Base-by-base conservation (phyloP, 2,113 vertebrate genomes). In the Lates calcarifer region DNA sequence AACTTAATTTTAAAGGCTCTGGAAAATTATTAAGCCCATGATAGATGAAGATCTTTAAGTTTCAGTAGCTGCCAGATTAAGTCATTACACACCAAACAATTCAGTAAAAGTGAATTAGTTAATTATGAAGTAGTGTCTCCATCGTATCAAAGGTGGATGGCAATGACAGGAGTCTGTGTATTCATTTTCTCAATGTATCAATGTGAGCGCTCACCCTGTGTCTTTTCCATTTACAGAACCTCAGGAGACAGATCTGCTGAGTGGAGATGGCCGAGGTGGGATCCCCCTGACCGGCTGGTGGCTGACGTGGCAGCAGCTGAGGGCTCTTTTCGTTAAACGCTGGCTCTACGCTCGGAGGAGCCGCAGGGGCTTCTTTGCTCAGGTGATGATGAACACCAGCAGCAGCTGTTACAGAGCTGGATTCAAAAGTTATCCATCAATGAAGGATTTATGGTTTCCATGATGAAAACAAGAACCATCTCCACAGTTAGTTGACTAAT, bases 251-350 rank as follows among this genome's bases (percentile, higher is more conserved):
- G 96, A 96, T 39, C 92, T 90, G 17, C 92, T 96, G 66, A 93
- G 62, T 2, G 91, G 85, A 7, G 81, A 82, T 0, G 89, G 83
- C 0, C 66, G 62, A 5, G 28, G 87, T 4, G 87, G 90, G 0
- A 45, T 56, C 24, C 91, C 68, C 1, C 41, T 94, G 7, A 84
- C 82, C 2, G 96, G 95, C 61, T 95, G 95, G 95, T 90, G 88
- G 0, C 93, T 97, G 84, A 94, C 90, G 28, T 49, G 85, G 77
- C 96, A 97, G 76, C 97, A 98, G 91, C 95, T 98, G 73, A 90
- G 93, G 1, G 97, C 97, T 0, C 95, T 98, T 73, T 97, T 98
- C 80, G 88, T 93, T 79, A 98, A 97, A 89, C 95, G 96, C 49
- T 95, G 96, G 87, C 95, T 97, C 73, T 96, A 97, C 0, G 94